Base-by-base conservation (phyloP, 2,113 vertebrate species). In the Brachypodius melanocephalos region DNA sequence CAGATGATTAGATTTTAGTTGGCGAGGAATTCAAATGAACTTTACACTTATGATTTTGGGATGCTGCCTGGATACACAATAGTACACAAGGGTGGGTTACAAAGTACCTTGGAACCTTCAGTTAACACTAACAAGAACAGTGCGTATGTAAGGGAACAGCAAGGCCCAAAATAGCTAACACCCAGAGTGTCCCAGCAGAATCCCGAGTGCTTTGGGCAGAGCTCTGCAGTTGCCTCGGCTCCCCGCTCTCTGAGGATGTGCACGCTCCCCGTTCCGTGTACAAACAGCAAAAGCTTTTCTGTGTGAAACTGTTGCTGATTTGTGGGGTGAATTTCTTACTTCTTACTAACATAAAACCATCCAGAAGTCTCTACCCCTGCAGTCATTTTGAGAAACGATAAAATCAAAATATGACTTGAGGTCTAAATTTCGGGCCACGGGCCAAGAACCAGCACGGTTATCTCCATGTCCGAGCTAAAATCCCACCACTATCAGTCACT, bases 1-100 rank as follows among this genome's bases (percentile, higher is more conserved):
- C 86, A 96, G 71, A 75, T 62, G 95, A 96, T 95, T 94, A 93
- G 84, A 95, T 95, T 89, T 88, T 84, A 86, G 32, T 40, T 94
- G 94, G 94, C 80, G 83, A 93, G 54, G 57, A 74, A 81, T 85
- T 94, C 73, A 73, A 66, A 57, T 62, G 48, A 96, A 95, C 84
- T 88, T 94, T 65, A 92, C 80, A 62, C 86, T 89, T 89, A 45
- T 0, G 18, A 62, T 94, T 94, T 81, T 88, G 91, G 95, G 96
- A 95, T 88, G 80, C 90, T 95, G 91, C 96, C 94, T 91, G 94
- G 91, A 78, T 74, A 85, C 86, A 83, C 85, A 87, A 49, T 14
- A 45, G 73, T 10, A 94, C 87, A 91, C 85, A 88, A 48, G 14
- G 7, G 36, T 52, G 76, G 32, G 43, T 88, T 93, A 95, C 85